Conservation (phyloP, 2,797 vertebrate genomes). For the Betta splendens region DNA sequence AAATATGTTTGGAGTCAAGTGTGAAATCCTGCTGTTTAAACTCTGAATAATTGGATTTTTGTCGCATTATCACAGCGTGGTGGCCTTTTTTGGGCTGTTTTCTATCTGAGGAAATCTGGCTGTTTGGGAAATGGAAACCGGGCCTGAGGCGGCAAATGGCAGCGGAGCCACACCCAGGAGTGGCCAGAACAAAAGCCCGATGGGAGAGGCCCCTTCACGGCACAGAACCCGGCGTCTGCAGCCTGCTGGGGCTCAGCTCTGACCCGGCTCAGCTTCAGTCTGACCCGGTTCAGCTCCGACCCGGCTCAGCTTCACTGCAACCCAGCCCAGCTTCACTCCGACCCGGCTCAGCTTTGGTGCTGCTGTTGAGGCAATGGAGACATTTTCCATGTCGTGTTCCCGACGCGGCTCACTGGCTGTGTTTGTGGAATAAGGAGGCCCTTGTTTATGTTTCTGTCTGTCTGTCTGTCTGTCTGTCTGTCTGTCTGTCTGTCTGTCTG, state of each 20-base stretch:
- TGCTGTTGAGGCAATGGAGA: conserved; percentile 54
- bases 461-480: conserved; percentile 34
- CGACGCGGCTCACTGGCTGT: conserved; percentile 38
- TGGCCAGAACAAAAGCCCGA: conserved; percentile 53
- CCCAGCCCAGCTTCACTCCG: conserved; percentile 21
- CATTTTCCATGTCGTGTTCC: conserved; percentile 70
- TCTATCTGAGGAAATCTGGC: conserved; percentile 48
- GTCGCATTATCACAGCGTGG: background rate
- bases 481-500: conserved; percentile 18
- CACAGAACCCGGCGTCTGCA: too few relatives aligned
- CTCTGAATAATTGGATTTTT: background rate
- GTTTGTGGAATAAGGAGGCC: conserved; percentile 67
- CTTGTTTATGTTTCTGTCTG: conserved; percentile 57
- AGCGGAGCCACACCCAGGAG: conserved; percentile 68
- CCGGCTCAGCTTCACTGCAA: conserved; percentile 34
- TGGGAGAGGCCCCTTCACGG: conserved; percentile 66
- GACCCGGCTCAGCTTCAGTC: conserved; percentile 28
- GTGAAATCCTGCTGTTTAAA: background rate
- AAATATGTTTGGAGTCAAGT: background rate
- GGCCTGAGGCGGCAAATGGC: conserved; percentile 71
- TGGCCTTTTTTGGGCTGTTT: conserved; percentile 34
- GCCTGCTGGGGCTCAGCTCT: too few relatives aligned
- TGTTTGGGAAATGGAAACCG: conserved; percentile 64
- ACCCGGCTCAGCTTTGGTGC: conserved; percentile 37
- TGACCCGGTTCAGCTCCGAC: conserved; percentile 5